A percentile compares a stretch with the other conserved stretches of the same genome.
Evolutionary conservation across 2,113 vertebrate species (phyloP).

Genomic region (Esox niger): DNA sequence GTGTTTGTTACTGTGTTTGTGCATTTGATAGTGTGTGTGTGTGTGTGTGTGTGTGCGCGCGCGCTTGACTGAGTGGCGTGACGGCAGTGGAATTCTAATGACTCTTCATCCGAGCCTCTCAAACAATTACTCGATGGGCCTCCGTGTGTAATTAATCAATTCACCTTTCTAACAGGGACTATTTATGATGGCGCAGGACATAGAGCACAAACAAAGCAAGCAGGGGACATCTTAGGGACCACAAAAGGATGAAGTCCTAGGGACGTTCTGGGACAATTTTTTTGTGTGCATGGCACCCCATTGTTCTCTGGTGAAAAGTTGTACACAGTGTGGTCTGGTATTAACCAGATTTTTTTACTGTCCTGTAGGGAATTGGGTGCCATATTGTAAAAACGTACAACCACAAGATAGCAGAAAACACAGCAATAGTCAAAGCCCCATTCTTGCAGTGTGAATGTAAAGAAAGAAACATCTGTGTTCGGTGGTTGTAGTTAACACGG

Average conservation of each 20-base stretch:
- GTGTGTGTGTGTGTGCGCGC: conserved; percentile 29
- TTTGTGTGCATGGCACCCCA: no score
- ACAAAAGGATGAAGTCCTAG: no score
- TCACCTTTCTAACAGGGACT: conserved; percentile 56
- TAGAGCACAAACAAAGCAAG: no score
- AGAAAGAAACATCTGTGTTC: conserved; percentile 19
- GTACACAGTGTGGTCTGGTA: no score
- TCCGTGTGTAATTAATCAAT: conserved; percentile 69
- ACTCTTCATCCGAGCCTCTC: conserved; percentile 51
- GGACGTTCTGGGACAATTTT: no score
- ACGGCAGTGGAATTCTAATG: conserved; percentile 57
- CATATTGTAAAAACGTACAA: no score
- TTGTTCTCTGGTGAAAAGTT: neutral
- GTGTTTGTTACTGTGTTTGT: conserved; percentile 3
- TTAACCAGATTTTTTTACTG: no score
- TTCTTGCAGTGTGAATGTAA: no score
- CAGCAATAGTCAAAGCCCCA: no score
- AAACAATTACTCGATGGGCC: conserved; percentile 47
- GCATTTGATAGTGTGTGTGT: conserved; percentile 4
- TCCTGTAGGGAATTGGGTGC: no score
- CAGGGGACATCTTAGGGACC: no score
- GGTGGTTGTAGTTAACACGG: conserved; percentile 33
- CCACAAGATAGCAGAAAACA: no score
- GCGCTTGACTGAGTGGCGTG: conserved; percentile 24
- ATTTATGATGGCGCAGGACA: conserved; percentile 46